These are phyloP conservation scores for Saguinus midas DNA, from an alignment of 2,113 vertebrate species.

Conservation along the genomic window DNA sequence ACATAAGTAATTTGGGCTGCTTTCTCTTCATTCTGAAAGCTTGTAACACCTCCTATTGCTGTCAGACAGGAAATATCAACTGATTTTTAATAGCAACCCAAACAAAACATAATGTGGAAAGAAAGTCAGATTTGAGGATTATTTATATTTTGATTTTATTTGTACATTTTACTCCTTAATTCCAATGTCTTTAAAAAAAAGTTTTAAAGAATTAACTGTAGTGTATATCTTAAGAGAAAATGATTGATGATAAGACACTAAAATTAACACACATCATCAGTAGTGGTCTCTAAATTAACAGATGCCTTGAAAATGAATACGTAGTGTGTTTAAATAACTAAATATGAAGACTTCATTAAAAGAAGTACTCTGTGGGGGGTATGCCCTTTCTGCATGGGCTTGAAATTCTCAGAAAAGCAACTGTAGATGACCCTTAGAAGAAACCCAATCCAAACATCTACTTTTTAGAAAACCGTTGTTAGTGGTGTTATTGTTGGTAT, in stretches of 20 bases:
- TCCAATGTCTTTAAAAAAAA: background rate
- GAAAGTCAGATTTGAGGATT: background rate
- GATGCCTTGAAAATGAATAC: background rate
- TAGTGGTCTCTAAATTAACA: background rate
- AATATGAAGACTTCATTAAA: background rate
- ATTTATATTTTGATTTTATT: background rate
- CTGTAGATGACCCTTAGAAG: background rate
- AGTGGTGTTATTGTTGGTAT: background rate
- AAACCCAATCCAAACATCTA: background rate
- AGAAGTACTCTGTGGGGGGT: no score
- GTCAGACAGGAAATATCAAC: background rate
- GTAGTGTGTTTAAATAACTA: background rate
- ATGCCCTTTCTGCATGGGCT: background rate
- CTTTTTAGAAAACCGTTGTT: background rate
- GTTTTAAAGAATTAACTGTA: background rate
- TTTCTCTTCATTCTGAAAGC: background rate
- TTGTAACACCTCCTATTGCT: background rate
- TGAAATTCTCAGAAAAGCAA: background rate
- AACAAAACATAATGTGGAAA: conserved; percentile 5
- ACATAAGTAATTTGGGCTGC: background rate
- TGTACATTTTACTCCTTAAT: background rate
- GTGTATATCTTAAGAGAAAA: background rate
- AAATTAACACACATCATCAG: background rate
- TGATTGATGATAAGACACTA: background rate
- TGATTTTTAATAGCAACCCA: background rate